A percentile compares a stretch with the other conserved stretches of the same genome.
Conservation (phyloP, 1,140 invertebrate species). For the Drosophila bifasciata region DNA sequence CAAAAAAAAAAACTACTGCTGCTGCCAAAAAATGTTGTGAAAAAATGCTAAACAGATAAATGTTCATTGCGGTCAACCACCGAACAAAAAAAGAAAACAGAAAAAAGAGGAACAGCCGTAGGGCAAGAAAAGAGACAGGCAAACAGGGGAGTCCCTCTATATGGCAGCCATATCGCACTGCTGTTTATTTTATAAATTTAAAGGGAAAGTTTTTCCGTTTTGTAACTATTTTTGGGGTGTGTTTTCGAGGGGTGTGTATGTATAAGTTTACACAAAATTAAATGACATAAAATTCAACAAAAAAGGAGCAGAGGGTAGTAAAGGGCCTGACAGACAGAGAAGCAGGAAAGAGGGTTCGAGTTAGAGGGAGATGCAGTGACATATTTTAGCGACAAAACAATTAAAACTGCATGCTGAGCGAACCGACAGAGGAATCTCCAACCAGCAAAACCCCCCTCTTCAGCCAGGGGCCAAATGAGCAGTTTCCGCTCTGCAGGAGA, state of each 20-base stretch:
- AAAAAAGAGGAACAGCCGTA: not conserved
- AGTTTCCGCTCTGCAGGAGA: slow-evolving; percentile 44
- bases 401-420: slow-evolving; percentile 73
- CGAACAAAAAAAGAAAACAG: slow-evolving; percentile 9
- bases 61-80: slow-evolving; percentile 41
- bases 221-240: slow-evolving; percentile 11
- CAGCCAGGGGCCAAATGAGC: slow-evolving; percentile 60
- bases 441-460: not conserved
- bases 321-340: slow-evolving; percentile 6
- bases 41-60: slow-evolving; percentile 36
- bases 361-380: slow-evolving; percentile 30
- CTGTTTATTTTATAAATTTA: slow-evolving; percentile 60
- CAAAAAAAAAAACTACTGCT: slow-evolving; percentile 26
- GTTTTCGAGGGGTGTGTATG: too few relatives aligned
- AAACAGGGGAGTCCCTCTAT: too few relatives aligned
- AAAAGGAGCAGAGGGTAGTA: not conserved
- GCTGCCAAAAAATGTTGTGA: slow-evolving; percentile 17
- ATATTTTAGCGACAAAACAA: slow-evolving; percentile 73
- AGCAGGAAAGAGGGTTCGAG: not conserved
- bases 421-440: slow-evolving; percentile 31
- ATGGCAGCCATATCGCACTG: slow-evolving; percentile 7
- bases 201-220: slow-evolving; percentile 34
- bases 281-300: slow-evolving; percentile 67
- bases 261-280: slow-evolving; percentile 47
- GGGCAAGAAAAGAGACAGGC: not conserved